Conservation (phyloP, 1,140 invertebrate species). For the Magallana angulata region DNA sequence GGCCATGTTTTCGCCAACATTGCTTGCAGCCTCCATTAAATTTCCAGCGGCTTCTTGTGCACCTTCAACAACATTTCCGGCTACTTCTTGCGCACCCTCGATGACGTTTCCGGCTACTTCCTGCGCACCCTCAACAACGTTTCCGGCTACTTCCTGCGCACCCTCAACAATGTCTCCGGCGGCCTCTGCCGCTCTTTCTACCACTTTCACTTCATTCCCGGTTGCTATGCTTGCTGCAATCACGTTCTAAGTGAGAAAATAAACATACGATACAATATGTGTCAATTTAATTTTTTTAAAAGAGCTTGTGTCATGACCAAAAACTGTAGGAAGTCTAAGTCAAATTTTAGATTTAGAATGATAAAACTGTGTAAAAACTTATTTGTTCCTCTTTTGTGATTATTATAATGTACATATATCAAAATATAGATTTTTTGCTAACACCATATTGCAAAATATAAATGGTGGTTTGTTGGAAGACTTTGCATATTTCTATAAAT, state of each 20-base stretch:
- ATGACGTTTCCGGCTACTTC: conserved; percentile 34
- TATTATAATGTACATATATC: no score
- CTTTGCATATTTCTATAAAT: no score
- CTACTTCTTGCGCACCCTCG: conserved; percentile 22
- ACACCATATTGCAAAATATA: no score
- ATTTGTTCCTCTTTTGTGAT: no score
- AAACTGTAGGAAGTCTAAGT: no score
- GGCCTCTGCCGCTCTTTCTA: background rate
- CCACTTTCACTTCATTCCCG: background rate
- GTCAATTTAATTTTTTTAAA: no score
- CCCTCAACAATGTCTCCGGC: conserved; percentile 29
- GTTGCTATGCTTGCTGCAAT: background rate
- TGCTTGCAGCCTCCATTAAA: conserved; percentile 1
- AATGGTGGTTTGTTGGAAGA: no score
- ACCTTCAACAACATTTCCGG: conserved; percentile 41
- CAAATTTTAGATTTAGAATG: no score
- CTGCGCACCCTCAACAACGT: background rate
- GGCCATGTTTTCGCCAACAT: conserved; percentile 16
- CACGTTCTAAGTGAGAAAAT: background rate
- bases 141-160: conserved; percentile 21
- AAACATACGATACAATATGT: no score
- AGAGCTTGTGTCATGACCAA: no score
- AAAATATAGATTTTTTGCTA: no score
- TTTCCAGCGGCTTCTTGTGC: conserved; percentile 11
- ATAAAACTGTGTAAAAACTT: no score